Conservation (phyloP, 2,113 vertebrate genomes). For the Clarias gariepinus region DNA sequence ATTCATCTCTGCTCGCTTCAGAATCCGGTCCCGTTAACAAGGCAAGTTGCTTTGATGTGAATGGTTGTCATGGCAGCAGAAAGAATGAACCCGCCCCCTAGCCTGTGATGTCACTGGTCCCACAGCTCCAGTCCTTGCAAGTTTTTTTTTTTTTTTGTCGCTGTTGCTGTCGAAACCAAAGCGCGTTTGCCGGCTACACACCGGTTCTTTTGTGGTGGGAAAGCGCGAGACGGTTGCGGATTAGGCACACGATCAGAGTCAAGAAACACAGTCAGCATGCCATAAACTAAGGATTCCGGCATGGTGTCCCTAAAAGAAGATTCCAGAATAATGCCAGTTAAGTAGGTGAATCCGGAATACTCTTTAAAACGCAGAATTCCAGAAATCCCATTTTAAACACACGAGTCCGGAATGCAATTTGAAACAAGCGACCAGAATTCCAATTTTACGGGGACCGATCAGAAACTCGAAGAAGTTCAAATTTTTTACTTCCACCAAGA, state of each 20-base stretch:
- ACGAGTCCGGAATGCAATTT: not conserved
- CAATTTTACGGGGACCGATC: not conserved
- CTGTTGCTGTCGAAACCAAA: not conserved
- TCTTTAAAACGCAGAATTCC: not conserved
- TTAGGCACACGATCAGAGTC: slow-evolving; percentile 23
- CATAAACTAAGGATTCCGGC: slow-evolving; percentile 3
- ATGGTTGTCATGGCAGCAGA: not conserved
- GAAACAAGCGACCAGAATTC: not conserved
- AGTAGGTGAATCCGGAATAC: not conserved
- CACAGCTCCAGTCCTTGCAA: no score
- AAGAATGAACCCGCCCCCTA: not conserved
- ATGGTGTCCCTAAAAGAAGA: not conserved
- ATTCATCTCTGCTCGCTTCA: not conserved
- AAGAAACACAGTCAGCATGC: slow-evolving; percentile 7
- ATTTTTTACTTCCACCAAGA: not conserved
- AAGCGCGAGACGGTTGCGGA: slow-evolving; percentile 2
- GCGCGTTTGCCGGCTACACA: not conserved
- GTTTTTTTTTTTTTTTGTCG: not conserved
- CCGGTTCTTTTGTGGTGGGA: slow-evolving; percentile 6
- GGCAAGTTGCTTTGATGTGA: not conserved
- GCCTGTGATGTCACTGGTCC: not conserved
- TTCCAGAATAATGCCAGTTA: not conserved
- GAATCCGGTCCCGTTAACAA: not conserved
- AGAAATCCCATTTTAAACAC: not conserved
- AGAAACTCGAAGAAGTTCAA: no score